Evolutionary conservation across 2,797 vertebrate species (phyloP).

Genomic region (Phalloptychus januarius): DNA sequence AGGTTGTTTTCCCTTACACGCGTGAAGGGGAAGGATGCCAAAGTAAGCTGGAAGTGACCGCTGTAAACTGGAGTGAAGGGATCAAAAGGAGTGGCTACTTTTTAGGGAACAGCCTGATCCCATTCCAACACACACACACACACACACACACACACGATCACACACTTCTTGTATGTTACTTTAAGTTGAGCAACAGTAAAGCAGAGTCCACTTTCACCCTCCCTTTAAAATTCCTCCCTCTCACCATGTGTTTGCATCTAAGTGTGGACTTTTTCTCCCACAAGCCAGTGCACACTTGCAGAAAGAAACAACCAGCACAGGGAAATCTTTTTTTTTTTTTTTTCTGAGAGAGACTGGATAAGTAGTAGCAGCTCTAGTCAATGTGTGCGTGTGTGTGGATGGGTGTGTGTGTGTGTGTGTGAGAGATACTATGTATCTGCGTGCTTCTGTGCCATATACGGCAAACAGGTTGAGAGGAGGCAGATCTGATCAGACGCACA

Average conservation of each 20-base stretch:
- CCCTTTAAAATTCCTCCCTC: neutral
- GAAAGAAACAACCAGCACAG: slow-evolving; percentile 8
- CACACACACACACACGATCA: slow-evolving; percentile 38
- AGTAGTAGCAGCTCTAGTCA: slow-evolving; percentile 56
- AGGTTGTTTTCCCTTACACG: slow-evolving; percentile 46
- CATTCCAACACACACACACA: slow-evolving; percentile 45
- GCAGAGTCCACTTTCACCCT: slow-evolving; percentile 22
- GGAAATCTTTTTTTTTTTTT: neutral
- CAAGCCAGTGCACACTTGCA: slow-evolving; percentile 21
- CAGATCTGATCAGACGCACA: slow-evolving; percentile 85
- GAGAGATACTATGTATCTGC: slow-evolving; percentile 22
- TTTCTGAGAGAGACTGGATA: slow-evolving; percentile 35
- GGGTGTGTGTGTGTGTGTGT: slow-evolving; percentile 13
- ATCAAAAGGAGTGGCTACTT: slow-evolving; percentile 77
- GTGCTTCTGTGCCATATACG: slow-evolving; percentile 59
- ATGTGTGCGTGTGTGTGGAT: slow-evolving; percentile 24
- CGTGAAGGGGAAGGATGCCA: slow-evolving; percentile 37
- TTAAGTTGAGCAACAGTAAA: slow-evolving; percentile 43
- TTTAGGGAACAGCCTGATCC: slow-evolving; percentile 58
- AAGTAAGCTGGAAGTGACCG: slow-evolving; percentile 66
- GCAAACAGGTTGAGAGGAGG: slow-evolving; percentile 81
- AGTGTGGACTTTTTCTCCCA: slow-evolving; percentile 31
- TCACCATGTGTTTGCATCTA: slow-evolving; percentile 19
- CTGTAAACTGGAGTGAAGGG: slow-evolving; percentile 80
- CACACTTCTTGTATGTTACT: slow-evolving; percentile 41